Conservation (phyloP, 2,888 invertebrate genomes). For the Terebella lapidaria region DNA sequence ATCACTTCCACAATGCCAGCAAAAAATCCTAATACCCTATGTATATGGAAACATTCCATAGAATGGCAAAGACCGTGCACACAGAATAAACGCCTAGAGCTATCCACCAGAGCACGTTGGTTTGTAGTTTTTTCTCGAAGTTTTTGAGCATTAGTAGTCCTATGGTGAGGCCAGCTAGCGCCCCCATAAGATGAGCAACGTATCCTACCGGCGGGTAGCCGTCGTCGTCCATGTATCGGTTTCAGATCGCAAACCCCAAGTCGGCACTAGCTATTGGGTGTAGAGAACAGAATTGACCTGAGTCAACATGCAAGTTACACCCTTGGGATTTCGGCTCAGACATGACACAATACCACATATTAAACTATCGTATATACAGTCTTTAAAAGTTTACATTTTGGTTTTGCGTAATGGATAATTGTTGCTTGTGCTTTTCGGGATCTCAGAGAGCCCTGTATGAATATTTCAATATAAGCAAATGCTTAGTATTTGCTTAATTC, state of each 20-base stretch:
- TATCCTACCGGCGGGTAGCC: conserved; percentile 57
- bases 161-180: conserved; percentile 87
- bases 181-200: conserved; percentile 92
- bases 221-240: conserved; percentile 65
- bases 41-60: conserved; percentile 74
- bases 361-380: no score
- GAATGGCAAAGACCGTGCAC: conserved; percentile 85
- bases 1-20: no score
- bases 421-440: no score
- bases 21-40: no score
- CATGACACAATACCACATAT: no score
- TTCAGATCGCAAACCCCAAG: conserved; percentile 90
- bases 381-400: no score
- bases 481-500: no score
- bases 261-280: conserved; percentile 60
- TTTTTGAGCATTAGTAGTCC: conserved; percentile 89
- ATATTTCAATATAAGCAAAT: no score
- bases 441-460: no score
- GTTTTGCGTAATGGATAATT: no score
- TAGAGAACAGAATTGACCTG: no score
- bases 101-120: conserved; percentile 91
- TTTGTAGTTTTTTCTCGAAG: conserved; percentile 89
- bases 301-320: not conserved
- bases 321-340: no score
- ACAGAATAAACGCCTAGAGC: conserved; percentile 88